Evolutionary conservation across 2,888 invertebrate species (phyloP), one percentile per base, ranked within the genome.

Genomic region (Parthenolecanium corni): DNA sequence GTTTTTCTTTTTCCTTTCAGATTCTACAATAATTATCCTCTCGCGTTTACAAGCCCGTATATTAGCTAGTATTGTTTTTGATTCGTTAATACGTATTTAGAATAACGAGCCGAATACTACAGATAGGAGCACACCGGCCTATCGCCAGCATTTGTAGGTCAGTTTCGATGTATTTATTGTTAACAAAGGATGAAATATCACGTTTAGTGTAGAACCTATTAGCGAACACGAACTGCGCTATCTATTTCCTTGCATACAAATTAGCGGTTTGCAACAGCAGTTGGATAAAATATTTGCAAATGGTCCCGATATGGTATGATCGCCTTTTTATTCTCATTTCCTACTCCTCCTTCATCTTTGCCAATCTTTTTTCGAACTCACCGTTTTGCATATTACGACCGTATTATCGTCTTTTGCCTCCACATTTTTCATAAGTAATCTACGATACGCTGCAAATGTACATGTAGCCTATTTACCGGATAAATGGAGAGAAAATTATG

Each of bases 201-300:
- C 58, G 58, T 58, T 58, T 58, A 58, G 58, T 58, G 58, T 58
- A 36, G 58, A 58, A 58, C 58, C 58, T 58, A 58, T 58, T 58
- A 58, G 58, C 58, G 58, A 49, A 58, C 49, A 49, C 40, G 58
- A 49, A 58, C 31, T 25, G 44, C 31, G 31, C 16, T 38, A 44
- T 31, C 36, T 47, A 57, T 57, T 57, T 57, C 57, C 57, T 57
- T 47, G 57, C 44, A 57, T 57, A 57, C 57, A 57, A 57, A 57
- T 57, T 57, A 57, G 57, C 57, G 46, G 42, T 44, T 57, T 25
- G 23, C 44, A 2, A 24, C 58, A 25, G 58, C 58, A 47, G 16
- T 49, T 46, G 49, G 21, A 47, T 44, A 23, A 58, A 49, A 49
- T 40, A 53, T 40, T 38, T 23, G 53, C 53, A 46, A 49, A 49